phyloP scores from a whole-genome alignment of 2,113 vertebrate species.

The Pterocles gutturalis region DNA sequence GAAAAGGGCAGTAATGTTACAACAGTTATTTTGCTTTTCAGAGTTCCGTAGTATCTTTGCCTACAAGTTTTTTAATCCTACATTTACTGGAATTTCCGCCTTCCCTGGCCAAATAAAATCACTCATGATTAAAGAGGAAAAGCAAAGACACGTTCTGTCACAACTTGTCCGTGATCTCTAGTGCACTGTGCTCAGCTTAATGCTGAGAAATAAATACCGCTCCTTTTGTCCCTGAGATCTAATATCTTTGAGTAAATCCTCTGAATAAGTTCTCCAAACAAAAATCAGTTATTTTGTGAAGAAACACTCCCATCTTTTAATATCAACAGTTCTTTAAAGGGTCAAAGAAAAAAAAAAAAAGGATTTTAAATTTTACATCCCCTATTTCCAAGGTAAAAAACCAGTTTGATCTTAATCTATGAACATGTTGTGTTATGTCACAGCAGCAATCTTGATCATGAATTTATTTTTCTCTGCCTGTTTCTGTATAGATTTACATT shows the following conservation, averaged over 20 bases:
- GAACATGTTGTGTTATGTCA: accelerated
- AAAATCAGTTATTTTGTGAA: background rate
- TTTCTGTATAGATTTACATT: background rate
- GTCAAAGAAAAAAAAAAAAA: background rate
- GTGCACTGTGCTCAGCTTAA: background rate
- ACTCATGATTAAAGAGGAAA: background rate
- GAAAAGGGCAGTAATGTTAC: background rate
- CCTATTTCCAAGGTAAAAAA: background rate
- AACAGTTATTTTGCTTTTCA: background rate
- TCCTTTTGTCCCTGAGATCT: background rate
- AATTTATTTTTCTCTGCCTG: background rate
- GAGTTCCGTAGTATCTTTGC: background rate
- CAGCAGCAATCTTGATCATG: background rate
- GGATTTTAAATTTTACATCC: background rate
- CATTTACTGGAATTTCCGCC: background rate
- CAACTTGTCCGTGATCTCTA: background rate
- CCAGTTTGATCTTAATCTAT: background rate
- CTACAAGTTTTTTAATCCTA: background rate
- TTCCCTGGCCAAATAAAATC: background rate
- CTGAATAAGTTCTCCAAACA: background rate
- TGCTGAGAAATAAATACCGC: background rate
- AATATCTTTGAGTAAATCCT: background rate
- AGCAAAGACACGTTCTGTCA: background rate
- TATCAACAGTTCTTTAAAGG: background rate
- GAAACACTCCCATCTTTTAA: background rate